phyloP scores from a whole-genome alignment of 2,113 vertebrate species.

The Atractosteus spatula region DNA sequence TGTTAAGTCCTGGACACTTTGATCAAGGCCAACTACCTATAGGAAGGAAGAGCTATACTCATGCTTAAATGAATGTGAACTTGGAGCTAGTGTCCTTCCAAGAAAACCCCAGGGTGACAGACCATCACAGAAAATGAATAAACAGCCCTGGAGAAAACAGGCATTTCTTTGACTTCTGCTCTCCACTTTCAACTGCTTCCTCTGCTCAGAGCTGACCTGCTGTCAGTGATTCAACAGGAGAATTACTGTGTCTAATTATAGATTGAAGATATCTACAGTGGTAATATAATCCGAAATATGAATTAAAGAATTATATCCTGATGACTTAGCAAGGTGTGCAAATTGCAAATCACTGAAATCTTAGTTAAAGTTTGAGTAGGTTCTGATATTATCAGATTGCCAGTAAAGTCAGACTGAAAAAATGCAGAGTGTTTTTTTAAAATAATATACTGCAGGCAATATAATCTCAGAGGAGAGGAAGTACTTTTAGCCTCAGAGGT shows the following conservation, averaged over 20 bases:
- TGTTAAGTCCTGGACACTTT: no score
- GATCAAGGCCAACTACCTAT: no score
- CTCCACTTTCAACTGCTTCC: neutral
- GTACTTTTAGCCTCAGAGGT: slow-evolving; percentile 37
- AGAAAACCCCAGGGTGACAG: neutral
- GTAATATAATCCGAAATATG: no score
- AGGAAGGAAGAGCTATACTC: no score
- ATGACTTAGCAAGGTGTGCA: no score
- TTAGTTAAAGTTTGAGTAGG: neutral
- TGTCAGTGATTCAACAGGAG: neutral
- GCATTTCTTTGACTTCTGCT: neutral
- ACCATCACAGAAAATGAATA: neutral
- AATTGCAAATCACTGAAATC: neutral
- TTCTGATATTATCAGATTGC: neutral
- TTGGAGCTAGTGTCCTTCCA: neutral
- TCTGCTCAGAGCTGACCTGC: neutral
- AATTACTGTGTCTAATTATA: no score
- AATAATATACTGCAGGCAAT: slow-evolving; percentile 28
- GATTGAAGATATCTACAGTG: no score
- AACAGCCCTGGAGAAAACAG: neutral
- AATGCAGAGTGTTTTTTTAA: slow-evolving; percentile 29
- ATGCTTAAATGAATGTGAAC: no score
- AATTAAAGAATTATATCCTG: no score
- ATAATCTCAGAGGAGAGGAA: slow-evolving; percentile 18
- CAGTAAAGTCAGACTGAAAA: slow-evolving; percentile 31